phyloP scores from a whole-genome alignment of 2,113 vertebrate genomes.

The Hemiscyllium ocellatum region DNA sequence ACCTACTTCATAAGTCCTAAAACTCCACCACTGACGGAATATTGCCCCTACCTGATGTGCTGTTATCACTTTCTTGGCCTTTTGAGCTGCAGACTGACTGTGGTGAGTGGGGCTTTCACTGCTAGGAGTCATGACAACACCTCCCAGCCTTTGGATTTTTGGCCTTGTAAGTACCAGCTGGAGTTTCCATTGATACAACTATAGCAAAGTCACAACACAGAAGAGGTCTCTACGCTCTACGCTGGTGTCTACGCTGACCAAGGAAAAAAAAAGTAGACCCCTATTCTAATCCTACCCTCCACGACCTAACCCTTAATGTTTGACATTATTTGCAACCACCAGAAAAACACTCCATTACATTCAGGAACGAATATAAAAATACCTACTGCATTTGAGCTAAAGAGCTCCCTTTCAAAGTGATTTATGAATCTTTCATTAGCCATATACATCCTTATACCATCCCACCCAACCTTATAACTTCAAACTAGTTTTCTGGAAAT shows the following conservation, averaged over 20 bases:
- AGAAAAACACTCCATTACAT: too few relatives aligned
- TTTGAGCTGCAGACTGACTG: background rate
- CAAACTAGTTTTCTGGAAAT: background rate
- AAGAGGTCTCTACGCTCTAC: too few relatives aligned
- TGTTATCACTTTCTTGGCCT: background rate
- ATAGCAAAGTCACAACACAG: too few relatives aligned
- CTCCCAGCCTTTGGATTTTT: background rate
- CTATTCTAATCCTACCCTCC: too few relatives aligned
- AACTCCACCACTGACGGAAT: background rate
- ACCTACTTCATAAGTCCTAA: background rate
- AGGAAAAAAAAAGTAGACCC: too few relatives aligned
- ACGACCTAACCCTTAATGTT: too few relatives aligned
- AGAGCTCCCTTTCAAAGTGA: background rate
- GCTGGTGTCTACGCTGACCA: too few relatives aligned
- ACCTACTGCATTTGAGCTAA: background rate
- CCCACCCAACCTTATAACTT: background rate
- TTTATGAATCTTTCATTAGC: background rate
- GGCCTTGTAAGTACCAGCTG: background rate
- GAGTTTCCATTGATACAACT: background rate
- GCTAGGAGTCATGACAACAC: background rate
- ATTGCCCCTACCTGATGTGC: background rate
- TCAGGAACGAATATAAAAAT: background rate
- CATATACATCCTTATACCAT: background rate
- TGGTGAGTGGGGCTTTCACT: background rate
- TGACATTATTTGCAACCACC: background rate